Conservation (phyloP, 2,888 invertebrate species). For the Girardia tigrina region DNA sequence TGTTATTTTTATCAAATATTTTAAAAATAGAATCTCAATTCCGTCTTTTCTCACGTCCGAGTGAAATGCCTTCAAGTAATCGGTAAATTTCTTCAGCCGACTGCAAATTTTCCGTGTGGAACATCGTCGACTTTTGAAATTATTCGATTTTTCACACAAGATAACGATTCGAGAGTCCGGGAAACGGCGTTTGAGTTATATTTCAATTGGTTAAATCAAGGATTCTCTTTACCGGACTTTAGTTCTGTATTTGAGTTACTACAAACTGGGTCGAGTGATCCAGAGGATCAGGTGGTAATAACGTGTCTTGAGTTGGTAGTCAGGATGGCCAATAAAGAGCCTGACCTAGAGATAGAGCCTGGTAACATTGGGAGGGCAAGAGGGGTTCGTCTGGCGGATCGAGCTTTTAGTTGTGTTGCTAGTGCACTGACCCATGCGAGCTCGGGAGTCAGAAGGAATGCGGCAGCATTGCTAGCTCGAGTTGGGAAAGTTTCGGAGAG, state of each 20-base stretch:
- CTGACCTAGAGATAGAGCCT: background rate
- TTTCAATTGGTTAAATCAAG: background rate
- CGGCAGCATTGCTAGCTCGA: background rate
- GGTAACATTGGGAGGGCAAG: background rate
- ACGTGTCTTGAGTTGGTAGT: background rate
- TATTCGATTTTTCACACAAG: background rate
- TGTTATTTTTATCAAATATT: background rate
- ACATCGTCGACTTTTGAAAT: background rate
- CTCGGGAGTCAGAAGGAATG: background rate
- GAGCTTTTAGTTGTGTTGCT: background rate
- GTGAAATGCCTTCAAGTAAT: background rate
- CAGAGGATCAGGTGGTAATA: background rate
- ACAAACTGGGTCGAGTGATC: background rate
- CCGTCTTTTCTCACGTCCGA: background rate
- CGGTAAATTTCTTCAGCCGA: background rate
- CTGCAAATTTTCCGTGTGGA: background rate
- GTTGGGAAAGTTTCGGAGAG: background rate
- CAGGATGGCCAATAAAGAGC: background rate
- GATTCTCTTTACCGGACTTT: background rate
- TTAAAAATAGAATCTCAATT: background rate
- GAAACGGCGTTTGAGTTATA: constrained; percentile 1
- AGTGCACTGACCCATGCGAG: background rate
- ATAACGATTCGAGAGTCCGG: constrained; percentile 2
- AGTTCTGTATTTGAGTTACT: background rate
- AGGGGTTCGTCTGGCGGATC: background rate